Evolutionary conservation across 2,888 invertebrate species (phyloP).

Genomic region (Drosophila fungiperda): DNA sequence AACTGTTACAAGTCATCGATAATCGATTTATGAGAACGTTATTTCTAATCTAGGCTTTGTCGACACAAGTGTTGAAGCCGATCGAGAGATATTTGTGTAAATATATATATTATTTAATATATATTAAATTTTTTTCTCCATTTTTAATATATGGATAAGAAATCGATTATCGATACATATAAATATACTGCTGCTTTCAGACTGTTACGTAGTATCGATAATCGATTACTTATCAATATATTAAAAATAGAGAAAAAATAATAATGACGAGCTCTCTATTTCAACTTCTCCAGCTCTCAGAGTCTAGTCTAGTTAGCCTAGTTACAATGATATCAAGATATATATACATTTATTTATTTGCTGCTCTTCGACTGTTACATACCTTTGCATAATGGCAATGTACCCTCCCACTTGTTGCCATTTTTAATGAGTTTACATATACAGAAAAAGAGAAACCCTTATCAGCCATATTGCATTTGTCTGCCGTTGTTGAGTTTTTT

Average conservation of each 20-base stretch:
- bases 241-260: neutral
- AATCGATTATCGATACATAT: too few species aligned
- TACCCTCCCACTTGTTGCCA: neutral
- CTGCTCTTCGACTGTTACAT: neutral
- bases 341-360: too few species aligned
- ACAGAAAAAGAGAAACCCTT: slow-evolving; percentile 71
- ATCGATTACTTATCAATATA: neutral
- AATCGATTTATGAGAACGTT: neutral
- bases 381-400: neutral
- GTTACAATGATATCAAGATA: too few species aligned
- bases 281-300: neutral
- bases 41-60: neutral
- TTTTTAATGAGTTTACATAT: neutral
- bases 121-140: too few species aligned
- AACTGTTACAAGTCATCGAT: neutral
- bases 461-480: slow-evolving; percentile 40
- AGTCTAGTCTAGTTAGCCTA: neutral
- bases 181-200: too few species aligned
- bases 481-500: slow-evolving; percentile 28
- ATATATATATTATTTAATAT: too few species aligned
- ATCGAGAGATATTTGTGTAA: neutral
- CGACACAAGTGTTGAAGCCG: neutral
- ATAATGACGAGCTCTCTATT: neutral
- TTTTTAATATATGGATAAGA: too few species aligned
- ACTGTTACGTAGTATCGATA: neutral